phyloP scores from a whole-genome alignment of 2,888 invertebrate species.

The Coremacera marginata region DNA sequence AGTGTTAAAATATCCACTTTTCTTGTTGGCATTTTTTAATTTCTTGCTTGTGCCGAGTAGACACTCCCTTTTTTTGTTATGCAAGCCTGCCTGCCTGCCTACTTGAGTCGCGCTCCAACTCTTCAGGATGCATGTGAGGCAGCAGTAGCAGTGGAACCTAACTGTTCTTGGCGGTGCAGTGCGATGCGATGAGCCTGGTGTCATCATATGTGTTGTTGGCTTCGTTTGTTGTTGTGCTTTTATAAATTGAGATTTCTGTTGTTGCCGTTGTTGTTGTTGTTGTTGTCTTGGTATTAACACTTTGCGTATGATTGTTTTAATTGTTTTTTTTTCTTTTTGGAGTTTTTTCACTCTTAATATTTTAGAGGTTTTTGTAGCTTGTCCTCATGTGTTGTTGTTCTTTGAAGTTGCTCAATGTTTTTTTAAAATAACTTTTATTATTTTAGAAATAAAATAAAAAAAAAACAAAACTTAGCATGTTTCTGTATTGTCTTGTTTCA shows the following conservation, averaged over 20 bases:
- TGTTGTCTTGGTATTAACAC: constrained; percentile 15
- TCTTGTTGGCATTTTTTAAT: constrained; percentile 34
- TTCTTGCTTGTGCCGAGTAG: constrained; percentile 14
- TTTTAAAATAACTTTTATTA: neutral
- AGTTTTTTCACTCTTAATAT: neutral
- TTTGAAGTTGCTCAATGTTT: neutral
- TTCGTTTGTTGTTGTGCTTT: neutral
- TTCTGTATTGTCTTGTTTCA: neutral
- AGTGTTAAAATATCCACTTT: constrained; percentile 56
- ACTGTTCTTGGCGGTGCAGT: neutral
- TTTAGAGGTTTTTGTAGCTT: neutral
- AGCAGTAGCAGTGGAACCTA: neutral
- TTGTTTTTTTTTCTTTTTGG: neutral
- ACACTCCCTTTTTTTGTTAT: neutral
- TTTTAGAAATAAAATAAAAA: neutral
- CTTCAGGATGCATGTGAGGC: neutral
- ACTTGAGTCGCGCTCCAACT: constrained; percentile 18
- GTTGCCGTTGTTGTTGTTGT: constrained; percentile 14
- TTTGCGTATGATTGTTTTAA: neutral
- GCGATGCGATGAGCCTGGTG: neutral
- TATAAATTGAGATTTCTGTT: neutral
- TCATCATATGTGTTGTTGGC: constrained; percentile 3
- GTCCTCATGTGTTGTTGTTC: neutral
- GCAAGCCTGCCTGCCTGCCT: neutral
- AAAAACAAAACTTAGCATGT: neutral